Conservation (phyloP, 2,797 vertebrate species). For the Ctenopoma kingsleyae region DNA sequence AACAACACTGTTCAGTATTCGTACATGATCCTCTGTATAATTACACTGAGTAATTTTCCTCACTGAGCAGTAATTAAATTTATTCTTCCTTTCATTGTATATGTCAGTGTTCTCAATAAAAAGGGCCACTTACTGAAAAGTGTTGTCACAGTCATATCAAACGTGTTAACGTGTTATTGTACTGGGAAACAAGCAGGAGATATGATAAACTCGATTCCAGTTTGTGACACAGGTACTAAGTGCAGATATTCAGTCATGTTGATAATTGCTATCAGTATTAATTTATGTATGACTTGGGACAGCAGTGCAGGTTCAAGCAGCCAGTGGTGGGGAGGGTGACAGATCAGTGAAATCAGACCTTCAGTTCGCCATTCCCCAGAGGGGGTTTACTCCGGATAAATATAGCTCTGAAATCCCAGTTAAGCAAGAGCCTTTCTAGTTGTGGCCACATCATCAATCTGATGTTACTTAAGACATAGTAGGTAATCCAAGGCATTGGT, state of each 20-base stretch:
- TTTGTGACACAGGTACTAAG: conserved; percentile 6
- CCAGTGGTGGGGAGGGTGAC: conserved; percentile 50
- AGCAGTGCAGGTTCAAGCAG: conserved; percentile 5
- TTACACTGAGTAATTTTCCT: conserved; percentile 24
- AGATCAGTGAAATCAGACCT: conserved; percentile 81
- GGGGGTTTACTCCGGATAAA: conserved; percentile 78
- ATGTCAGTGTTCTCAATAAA: conserved; percentile 66
- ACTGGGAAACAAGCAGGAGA: conserved; percentile 5
- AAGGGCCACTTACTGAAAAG: conserved; percentile 32
- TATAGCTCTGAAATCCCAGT: conserved; percentile 79
- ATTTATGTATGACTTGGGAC: conserved; percentile 15
- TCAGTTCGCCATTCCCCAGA: conserved; percentile 70
- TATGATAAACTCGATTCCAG: background rate
- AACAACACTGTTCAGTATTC: conserved; percentile 29
- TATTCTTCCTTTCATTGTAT: conserved; percentile 32
- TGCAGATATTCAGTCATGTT: conserved; percentile 15
- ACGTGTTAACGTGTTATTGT: background rate
- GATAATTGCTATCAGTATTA: conserved; percentile 14
- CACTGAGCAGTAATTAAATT: conserved; percentile 23
- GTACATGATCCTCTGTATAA: conserved; percentile 21
- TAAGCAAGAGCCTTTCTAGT: conserved; percentile 64
- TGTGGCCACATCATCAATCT: conserved; percentile 48
- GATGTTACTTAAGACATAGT: conserved; percentile 25
- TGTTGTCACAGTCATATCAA: conserved; percentile 20
- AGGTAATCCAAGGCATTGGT: background rate